Evolutionary conservation across 2,113 vertebrate genomes (phyloP).

Genomic region (Tor tambroides): DNA sequence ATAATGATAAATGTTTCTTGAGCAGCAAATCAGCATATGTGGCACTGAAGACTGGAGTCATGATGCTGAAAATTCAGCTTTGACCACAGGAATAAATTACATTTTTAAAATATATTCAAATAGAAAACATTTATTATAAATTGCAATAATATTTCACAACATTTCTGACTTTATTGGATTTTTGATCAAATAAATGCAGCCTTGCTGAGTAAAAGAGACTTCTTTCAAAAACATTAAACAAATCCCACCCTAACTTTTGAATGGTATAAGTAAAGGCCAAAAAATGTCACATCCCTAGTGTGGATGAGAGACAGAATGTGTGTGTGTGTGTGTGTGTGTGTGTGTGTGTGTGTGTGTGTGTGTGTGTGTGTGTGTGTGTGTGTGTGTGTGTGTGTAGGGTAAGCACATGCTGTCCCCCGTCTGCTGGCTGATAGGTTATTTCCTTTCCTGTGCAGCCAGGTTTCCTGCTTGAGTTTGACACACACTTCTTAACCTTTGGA

Average conservation of each 20-base stretch:
- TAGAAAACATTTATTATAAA: neutral
- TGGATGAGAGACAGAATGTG: constrained; percentile 2
- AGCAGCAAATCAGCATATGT: neutral
- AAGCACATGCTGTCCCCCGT: constrained; percentile 77
- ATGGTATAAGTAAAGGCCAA: neutral
- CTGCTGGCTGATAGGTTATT: constrained; percentile 73
- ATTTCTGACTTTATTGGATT: neutral
- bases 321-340: no score
- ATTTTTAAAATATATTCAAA: neutral
- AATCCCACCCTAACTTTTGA: neutral
- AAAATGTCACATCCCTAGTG: neutral
- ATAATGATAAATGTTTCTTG: neutral
- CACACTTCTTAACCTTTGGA: constrained; percentile 56
- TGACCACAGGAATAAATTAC: neutral
- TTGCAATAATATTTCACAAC: neutral
- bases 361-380: constrained; percentile 36
- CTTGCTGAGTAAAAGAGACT: no score
- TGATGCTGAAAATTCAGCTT: neutral
- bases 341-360: constrained; percentile 34
- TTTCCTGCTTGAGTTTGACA: constrained; percentile 71
- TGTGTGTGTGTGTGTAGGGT: constrained; percentile 35
- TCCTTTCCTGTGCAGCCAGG: constrained; percentile 74
- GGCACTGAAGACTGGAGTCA: neutral
- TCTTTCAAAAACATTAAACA: no score
- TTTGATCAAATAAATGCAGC: no score